Evolutionary conservation across 1,140 invertebrate genomes (phyloP), one percentile per base, ranked within the genome.

Genomic region (Caenorhabditis remanei): DNA sequence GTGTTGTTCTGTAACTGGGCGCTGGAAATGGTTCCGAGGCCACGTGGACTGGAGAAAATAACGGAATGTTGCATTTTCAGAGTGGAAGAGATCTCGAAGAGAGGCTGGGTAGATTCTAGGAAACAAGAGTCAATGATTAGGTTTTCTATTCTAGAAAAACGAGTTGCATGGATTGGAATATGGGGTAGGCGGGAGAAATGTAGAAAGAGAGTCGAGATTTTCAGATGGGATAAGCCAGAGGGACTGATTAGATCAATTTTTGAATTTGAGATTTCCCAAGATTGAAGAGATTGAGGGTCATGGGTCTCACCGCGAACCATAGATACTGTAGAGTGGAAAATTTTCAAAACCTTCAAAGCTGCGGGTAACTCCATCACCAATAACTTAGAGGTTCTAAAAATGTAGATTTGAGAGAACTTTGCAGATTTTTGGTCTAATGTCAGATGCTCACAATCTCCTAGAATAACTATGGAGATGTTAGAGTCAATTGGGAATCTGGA

Each of bases 1-100:
- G 46, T 79, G 46, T 79, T 79, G n/a, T 79, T 79, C n/a, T 79
- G 71, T 9, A 79, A 53, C 53, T 79, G 71, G 13, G 71, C 71
- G n/a, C 71, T 79, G 1, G 71, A 21, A 14, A 79, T 79, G 3
- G 71, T 50, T 24, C 71, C 71, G 9, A 79, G n/a, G 4, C 71
- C 71, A 50, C 71, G 71, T 21, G 71, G 71, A 6, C 46, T 21
- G 5, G 71, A 79, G 21, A 79, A 79, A 79, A 79, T 79, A 4
- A 79, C 41, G 0, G 71, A 79, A 53, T 79, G 13, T 1, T 50
- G 46, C 71, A 79, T 79, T 50, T 79, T n/a, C 1, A 79, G 46
- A 4, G 71, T 79, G 16, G n/a, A 7, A 7, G 71, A 79, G 46
- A 79, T 43, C n/a, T 79, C 71, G 46, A 79, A 79, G 1, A 79